Conservation (phyloP, 2,888 invertebrate genomes). For the Yponomeuta sedellus region DNA sequence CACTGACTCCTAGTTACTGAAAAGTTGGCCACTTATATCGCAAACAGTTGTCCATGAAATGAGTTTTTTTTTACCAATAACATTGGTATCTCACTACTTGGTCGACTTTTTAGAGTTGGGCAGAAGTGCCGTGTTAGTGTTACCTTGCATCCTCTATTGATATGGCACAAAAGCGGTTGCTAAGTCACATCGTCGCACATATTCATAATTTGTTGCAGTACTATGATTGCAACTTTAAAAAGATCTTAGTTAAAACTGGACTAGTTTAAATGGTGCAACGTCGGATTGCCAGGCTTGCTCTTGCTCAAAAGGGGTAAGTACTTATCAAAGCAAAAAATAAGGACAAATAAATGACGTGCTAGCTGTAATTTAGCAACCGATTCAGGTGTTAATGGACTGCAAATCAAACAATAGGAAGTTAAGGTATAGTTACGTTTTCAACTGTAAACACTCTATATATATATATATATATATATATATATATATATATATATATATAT, state of each 20-base stretch:
- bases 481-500: too few species aligned
- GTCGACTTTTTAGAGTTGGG: neutral
- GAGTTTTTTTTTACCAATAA: too few species aligned
- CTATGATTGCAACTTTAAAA: too few species aligned
- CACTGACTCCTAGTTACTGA: neutral
- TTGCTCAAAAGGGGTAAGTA: too few species aligned
- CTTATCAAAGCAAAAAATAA: too few species aligned
- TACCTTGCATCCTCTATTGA: constrained; percentile 63
- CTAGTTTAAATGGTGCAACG: too few species aligned
- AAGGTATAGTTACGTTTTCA: constrained; percentile 50
- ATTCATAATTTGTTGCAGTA: too few species aligned
- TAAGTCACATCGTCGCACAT: neutral
- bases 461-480: too few species aligned
- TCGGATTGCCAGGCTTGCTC: too few species aligned
- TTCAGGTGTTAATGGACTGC: neutral
- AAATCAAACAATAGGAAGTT: constrained; percentile 43
- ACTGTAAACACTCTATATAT: constrained; percentile 43
- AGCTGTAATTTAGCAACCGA: neutral
- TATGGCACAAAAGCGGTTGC: neutral
- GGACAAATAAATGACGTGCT: neutral
- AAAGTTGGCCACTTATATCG: neutral
- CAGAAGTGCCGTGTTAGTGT: constrained; percentile 55
- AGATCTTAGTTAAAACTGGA: too few species aligned
- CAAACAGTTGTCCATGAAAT: too few species aligned
- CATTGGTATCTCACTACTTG: neutral